Evolutionary conservation across 2,113 vertebrate species (phyloP).

Genomic region (Chaetodon auriga): DNA sequence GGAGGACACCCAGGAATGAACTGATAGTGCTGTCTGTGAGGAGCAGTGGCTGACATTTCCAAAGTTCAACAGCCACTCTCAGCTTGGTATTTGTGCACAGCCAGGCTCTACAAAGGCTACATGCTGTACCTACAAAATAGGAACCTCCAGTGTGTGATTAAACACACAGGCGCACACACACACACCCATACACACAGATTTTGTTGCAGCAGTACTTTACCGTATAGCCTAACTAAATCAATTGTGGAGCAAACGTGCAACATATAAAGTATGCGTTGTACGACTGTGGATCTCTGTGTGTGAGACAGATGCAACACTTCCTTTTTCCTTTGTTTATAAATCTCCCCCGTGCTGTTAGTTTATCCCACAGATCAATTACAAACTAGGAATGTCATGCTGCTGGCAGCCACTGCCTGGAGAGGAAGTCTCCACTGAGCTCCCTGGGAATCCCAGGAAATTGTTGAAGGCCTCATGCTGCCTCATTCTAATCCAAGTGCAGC

Average conservation of each 20-base stretch:
- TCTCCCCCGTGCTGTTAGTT: constrained; percentile 51
- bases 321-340: constrained; percentile 43
- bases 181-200: constrained; percentile 13
- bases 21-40: constrained; percentile 61
- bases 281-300: constrained; percentile 12
- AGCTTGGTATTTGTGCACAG: constrained; percentile 79
- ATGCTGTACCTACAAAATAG: constrained; percentile 67
- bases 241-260: constrained; percentile 6
- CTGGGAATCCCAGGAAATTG: constrained; percentile 75
- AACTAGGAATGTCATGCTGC: constrained; percentile 71
- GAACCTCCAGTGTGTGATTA: constrained; percentile 37
- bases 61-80: constrained; percentile 82
- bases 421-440: constrained; percentile 78
- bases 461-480: constrained; percentile 62
- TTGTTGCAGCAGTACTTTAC: background rate
- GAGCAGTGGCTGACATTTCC: constrained; percentile 77
- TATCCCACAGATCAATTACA: constrained; percentile 74
- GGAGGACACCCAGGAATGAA: constrained; percentile 61
- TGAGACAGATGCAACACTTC: constrained; percentile 31
- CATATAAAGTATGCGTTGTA: constrained; percentile 16
- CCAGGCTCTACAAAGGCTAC: constrained; percentile 71
- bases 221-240: background rate
- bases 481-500: constrained; percentile 67
- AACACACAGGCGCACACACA: constrained; percentile 1
- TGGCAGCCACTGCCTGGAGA: constrained; percentile 57